Base-by-base conservation (phyloP, 2,888 invertebrate genomes). In the Dynastes grantii region DNA sequence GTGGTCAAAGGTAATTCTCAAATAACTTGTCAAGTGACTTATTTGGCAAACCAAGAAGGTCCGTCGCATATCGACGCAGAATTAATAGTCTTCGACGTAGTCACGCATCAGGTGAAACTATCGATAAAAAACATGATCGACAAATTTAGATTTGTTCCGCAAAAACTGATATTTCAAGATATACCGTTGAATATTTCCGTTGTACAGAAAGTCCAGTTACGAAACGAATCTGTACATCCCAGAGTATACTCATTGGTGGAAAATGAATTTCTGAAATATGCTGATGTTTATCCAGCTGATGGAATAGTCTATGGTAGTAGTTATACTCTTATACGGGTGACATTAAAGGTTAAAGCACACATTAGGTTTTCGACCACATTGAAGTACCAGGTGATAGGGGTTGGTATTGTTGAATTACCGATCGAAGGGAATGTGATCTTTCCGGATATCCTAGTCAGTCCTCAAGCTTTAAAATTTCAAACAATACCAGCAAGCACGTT, bases 371-470 rank as follows among this genome's bases (percentile, higher is more conserved):
- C 32, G 11, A 53, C n/a, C 3, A 65, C 1, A n/a, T 27, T 76
- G 11, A 76, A 11, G 9, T 65, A 64, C 29, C 45, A 13, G 11
- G n/a, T 51, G 1, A n/a, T 11, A 5, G 40, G 53, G 5, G 29
- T 13, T 8, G 71, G 45, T 1, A 40, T 40, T 16, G 53, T 55
- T 2, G 76, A 71, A 58, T 29, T 79, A 9, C 63, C 37, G 8
- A 27, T 79, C 2, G 9, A n/a, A n/a, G 76, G 76, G n/a, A 40
- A 70, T 45, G 76, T 79, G 9, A 64, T 79, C 1, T 79, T 55
- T 55, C 79, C 79, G 16, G 65, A 77, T n/a, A 45, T 79, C 11
- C 55, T 32, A 4, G 55, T 79, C 4, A 71, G 32, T 51, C 79
- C 79, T 9, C 6, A 16, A 8, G 22, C 3, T 4, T 53, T 77